phyloP scores from a whole-genome alignment of 2,888 invertebrate genomes.

The Agrotis puta region DNA sequence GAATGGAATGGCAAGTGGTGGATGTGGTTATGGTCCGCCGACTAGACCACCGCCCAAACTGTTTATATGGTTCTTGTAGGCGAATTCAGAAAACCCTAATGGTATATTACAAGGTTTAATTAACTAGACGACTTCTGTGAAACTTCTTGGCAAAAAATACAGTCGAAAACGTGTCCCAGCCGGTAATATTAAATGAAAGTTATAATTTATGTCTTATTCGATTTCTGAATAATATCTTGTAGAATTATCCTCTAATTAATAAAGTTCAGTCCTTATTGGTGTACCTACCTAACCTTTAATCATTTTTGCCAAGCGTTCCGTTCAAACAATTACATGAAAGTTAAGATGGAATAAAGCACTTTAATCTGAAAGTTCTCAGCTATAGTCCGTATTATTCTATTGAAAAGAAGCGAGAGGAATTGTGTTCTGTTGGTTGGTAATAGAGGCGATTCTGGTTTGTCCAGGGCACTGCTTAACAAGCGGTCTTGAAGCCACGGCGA shows the following conservation, averaged over 20 bases:
- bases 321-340: conserved; percentile 71
- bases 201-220: neutral
- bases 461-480: conserved; percentile 69
- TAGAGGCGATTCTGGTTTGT: conserved; percentile 62
- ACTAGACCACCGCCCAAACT: conserved; percentile 31
- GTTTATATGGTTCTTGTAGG: conserved; percentile 50
- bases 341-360: conserved; percentile 75
- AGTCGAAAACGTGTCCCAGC: neutral
- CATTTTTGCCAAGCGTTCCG: conserved; percentile 41
- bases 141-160: neutral
- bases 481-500: conserved; percentile 70
- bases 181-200: too few relatives aligned
- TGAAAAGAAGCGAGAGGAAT: conserved; percentile 28
- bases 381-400: conserved; percentile 69
- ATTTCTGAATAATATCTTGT: neutral
- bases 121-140: neutral
- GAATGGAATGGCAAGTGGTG: conserved; percentile 51
- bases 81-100: conserved; percentile 12
- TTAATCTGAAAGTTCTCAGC: conserved; percentile 73
- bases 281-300: conserved; percentile 7
- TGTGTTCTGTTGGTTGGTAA: conserved; percentile 35
- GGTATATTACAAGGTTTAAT: too few relatives aligned
- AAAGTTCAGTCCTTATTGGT: conserved; percentile 1
- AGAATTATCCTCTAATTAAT: conserved; percentile 8
- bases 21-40: conserved; percentile 46